Percentiles rank a stretch among this genome's conserved stretches.
These are phyloP conservation scores for Limnephilus marmoratus DNA, from an alignment of 2,888 invertebrate genomes.

Conservation along the genomic window DNA sequence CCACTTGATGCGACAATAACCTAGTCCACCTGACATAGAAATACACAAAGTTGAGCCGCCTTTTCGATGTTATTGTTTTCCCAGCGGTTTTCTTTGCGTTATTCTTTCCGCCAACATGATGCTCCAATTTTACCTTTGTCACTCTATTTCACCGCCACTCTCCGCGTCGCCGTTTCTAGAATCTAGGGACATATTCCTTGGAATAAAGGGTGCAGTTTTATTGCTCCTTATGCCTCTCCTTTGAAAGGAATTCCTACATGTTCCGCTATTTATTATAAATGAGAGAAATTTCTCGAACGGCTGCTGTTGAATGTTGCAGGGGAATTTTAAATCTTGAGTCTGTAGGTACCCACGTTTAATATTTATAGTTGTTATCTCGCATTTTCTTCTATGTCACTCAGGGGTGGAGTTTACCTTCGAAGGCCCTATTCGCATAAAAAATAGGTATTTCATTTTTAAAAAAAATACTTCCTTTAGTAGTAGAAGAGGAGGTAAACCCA, in stretches of 20 bases:
- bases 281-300: neutral
- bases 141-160: constrained; percentile 20
- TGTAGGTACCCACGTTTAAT: neutral
- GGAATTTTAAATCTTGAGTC: neutral
- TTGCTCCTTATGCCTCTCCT: neutral
- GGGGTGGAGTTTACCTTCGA: too few relatives aligned
- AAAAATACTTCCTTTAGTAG: too few relatives aligned
- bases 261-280: neutral
- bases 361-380: neutral
- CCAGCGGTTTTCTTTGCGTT: neutral
- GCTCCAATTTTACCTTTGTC: constrained; percentile 14
- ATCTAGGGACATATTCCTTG: neutral
- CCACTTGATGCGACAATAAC: constrained; percentile 4
- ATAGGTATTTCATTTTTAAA: too few relatives aligned
- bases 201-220: neutral
- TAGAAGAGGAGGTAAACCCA: too few relatives aligned
- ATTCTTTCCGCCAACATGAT: neutral
- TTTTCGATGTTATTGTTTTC: constrained; percentile 14
- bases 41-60: neutral
- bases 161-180: constrained; percentile 8
- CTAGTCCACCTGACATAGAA: neutral
- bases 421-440: too few relatives aligned
- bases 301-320: neutral
- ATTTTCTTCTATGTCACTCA: neutral
- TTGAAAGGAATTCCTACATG: neutral